Evolutionary conservation across 2,888 invertebrate species (phyloP).

Genomic region (Linnaemya tessellans): DNA sequence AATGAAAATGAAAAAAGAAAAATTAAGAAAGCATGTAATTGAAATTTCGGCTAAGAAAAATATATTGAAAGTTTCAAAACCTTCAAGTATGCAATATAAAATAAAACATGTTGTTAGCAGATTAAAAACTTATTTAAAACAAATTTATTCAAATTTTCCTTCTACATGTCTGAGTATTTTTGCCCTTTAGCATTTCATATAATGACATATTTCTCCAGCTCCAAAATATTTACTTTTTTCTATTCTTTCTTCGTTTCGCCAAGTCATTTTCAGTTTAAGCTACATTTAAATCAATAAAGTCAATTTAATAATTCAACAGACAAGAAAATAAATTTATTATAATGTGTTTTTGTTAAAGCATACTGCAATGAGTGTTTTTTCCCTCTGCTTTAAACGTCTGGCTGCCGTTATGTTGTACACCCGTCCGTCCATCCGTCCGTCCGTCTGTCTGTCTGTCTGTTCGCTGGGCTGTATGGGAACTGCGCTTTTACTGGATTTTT

Average conservation of each 20-base stretch:
- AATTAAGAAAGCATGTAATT: conserved; percentile 21
- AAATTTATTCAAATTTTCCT: conserved; percentile 51
- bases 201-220: conserved; percentile 36
- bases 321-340: conserved; percentile 72
- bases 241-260: background rate
- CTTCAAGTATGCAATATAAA: conserved; percentile 40
- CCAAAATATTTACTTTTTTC: background rate
- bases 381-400: background rate
- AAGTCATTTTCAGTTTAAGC: conserved; percentile 57
- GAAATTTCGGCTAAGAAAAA: conserved; percentile 19
- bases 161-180: conserved; percentile 56
- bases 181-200: conserved; percentile 62
- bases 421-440: background rate
- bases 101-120: conserved; percentile 13
- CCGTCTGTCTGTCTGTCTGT: conserved; percentile 14
- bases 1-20: background rate
- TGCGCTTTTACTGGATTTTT: conserved; percentile 10
- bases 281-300: conserved; percentile 73
- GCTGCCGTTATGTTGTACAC: background rate
- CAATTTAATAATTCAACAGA: conserved; percentile 73
- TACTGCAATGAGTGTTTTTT: conserved; percentile 45
- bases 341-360: conserved; percentile 43
- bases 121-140: conserved; percentile 1
- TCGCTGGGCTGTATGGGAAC: background rate
- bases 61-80: conserved; percentile 29